Evolutionary conservation across 2,888 invertebrate genomes (phyloP).

Genomic region (Sinelater perroti): DNA sequence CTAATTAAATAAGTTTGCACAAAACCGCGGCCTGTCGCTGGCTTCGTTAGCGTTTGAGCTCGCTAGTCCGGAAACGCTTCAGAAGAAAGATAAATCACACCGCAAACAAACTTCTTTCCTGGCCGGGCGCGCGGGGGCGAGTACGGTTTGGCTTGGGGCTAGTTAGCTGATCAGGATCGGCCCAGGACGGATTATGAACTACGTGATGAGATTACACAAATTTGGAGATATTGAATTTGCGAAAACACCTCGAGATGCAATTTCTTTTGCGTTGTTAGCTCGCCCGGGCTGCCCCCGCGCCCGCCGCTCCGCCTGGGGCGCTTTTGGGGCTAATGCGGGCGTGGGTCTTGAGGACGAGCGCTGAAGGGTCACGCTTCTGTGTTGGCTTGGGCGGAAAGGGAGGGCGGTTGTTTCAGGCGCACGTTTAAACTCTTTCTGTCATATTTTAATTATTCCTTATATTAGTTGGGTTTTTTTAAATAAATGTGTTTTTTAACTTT

Average conservation of each 20-base stretch:
- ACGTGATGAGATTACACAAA: conserved; percentile 48
- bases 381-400: too few species aligned
- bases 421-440: too few species aligned
- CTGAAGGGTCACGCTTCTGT: too few species aligned
- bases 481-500: too few species aligned
- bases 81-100: conserved; percentile 44
- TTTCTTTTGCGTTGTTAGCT: conserved; percentile 32
- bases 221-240: conserved; percentile 47
- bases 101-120: conserved; percentile 44
- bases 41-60: conserved; percentile 40
- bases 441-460: too few species aligned
- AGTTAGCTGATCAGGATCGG: conserved; percentile 45
- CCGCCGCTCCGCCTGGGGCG: too few species aligned
- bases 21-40: conserved; percentile 37
- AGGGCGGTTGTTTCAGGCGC: too few species aligned
- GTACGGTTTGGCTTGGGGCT: conserved; percentile 37
- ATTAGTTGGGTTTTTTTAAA: too few species aligned
- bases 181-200: conserved; percentile 45
- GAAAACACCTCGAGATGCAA: conserved; percentile 30
- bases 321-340: too few species aligned
- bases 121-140: conserved; percentile 19
- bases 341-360: too few species aligned
- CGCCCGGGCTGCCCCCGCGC: background rate
- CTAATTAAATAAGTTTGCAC: conserved; percentile 41
- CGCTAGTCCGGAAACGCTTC: conserved; percentile 38